phyloP scores from a whole-genome alignment of 92 coral and sea anemone genomes.

The Blastomussa wellsi region DNA sequence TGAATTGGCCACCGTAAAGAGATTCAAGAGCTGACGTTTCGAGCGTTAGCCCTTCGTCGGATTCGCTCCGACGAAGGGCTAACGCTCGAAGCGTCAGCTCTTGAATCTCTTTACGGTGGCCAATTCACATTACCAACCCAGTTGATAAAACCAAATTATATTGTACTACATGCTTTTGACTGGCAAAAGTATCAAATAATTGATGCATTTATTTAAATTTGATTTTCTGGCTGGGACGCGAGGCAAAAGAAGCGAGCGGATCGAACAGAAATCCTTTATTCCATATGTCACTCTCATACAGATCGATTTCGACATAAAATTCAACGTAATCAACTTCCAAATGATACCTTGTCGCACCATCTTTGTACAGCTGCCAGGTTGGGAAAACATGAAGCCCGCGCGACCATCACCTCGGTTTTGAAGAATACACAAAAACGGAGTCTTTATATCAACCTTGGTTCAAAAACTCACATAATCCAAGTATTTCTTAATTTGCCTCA shows the following conservation, averaged over 20 bases:
- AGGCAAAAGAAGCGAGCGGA: neutral
- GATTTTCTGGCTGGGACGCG: neutral
- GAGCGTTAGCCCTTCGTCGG: too few relatives aligned
- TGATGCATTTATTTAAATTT: conserved; percentile 11
- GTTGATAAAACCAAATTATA: too few relatives aligned
- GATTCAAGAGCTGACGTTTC: too few relatives aligned
- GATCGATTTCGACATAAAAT: conserved; percentile 40
- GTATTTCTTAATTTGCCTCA: conserved; percentile 33
- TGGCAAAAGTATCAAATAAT: conserved; percentile 1
- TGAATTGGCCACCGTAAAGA: too few relatives aligned
- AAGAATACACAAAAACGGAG: conserved; percentile 35
- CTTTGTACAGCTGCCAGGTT: conserved; percentile 47
- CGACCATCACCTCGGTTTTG: neutral
- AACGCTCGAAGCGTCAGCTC: too few relatives aligned
- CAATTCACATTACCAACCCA: too few relatives aligned
- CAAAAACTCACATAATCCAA: conserved; percentile 39
- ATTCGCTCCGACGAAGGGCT: too few relatives aligned
- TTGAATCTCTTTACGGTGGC: too few relatives aligned
- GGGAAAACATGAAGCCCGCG: conserved; percentile 28
- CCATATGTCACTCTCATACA: conserved; percentile 30
- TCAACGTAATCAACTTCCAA: conserved; percentile 41
- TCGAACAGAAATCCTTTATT: conserved; percentile 19
- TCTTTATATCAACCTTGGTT: conserved; percentile 29
- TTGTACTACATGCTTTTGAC: too few relatives aligned
- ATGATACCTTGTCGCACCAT: conserved; percentile 9